These are phyloP conservation scores for Equus przewalskii DNA, from an alignment of 2,113 vertebrate species.

Conservation along the genomic window DNA sequence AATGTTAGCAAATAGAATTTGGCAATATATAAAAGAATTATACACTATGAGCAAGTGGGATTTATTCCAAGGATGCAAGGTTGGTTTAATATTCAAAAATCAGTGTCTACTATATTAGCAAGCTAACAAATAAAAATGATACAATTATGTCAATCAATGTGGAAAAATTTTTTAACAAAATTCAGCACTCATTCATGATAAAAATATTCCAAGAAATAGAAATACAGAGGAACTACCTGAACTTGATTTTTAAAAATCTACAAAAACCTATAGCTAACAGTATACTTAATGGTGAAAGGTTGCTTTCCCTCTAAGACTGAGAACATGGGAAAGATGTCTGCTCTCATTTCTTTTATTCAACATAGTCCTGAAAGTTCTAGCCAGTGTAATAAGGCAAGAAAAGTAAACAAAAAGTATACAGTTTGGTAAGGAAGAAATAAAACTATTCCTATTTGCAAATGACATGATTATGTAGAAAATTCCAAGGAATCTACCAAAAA, in stretches of 20 bases:
- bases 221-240: background rate
- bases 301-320: background rate
- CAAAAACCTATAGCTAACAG: background rate
- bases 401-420: background rate
- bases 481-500: background rate
- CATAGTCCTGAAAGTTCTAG: background rate
- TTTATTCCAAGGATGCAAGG: background rate
- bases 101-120: background rate
- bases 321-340: background rate
- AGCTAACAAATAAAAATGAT: background rate
- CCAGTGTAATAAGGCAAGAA: background rate
- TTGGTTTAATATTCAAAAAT: background rate
- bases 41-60: background rate
- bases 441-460: background rate
- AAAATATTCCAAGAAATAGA: background rate
- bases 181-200: background rate
- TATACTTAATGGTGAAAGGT: background rate
- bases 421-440: background rate
- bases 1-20: too few relatives aligned
- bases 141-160: background rate
- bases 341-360: background rate
- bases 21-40: background rate
- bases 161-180: background rate
- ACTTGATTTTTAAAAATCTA: background rate
- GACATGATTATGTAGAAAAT: background rate